These are phyloP conservation scores for Chirona hameri DNA, from an alignment of 2,888 invertebrate species.

Conservation along the genomic window DNA sequence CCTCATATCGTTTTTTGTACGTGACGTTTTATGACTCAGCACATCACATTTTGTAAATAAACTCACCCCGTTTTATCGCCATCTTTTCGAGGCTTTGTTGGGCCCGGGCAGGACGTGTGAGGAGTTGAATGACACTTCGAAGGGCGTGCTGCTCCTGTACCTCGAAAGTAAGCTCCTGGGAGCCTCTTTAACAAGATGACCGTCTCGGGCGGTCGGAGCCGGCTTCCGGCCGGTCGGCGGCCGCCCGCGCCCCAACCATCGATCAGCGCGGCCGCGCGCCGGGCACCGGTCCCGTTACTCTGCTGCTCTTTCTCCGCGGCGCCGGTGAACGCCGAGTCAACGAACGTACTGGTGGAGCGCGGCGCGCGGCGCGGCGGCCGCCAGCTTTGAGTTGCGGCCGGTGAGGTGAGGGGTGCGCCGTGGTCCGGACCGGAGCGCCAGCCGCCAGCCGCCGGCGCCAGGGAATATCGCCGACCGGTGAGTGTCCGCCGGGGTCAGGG, in stretches of 20 bases:
- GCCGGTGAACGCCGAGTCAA: conserved; percentile 27
- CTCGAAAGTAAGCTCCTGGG: too few species aligned
- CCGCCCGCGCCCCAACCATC: background rate
- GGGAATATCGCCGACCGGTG: background rate
- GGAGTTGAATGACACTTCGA: too few species aligned
- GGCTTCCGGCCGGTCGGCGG: background rate
- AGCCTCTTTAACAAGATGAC: too few species aligned
- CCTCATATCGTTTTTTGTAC: background rate
- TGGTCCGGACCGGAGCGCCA: background rate
- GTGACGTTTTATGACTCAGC: too few species aligned
- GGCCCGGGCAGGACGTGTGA: too few species aligned
- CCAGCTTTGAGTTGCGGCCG: background rate
- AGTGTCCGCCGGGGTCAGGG: background rate
- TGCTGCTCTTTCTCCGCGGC: background rate
- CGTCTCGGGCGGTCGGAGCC: background rate
- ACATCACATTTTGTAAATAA: background rate
- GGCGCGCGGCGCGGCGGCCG: background rate
- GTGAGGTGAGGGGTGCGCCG: background rate
- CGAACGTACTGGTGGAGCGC: background rate
- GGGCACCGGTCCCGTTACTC: conserved; percentile 24
- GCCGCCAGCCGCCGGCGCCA: background rate
- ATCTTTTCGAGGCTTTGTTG: background rate
- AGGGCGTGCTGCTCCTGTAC: too few species aligned
- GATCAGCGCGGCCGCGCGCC: conserved; percentile 12
- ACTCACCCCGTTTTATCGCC: background rate